phyloP scores from a whole-genome alignment of 2,797 vertebrate species.

The Phoebastria nigripes region DNA sequence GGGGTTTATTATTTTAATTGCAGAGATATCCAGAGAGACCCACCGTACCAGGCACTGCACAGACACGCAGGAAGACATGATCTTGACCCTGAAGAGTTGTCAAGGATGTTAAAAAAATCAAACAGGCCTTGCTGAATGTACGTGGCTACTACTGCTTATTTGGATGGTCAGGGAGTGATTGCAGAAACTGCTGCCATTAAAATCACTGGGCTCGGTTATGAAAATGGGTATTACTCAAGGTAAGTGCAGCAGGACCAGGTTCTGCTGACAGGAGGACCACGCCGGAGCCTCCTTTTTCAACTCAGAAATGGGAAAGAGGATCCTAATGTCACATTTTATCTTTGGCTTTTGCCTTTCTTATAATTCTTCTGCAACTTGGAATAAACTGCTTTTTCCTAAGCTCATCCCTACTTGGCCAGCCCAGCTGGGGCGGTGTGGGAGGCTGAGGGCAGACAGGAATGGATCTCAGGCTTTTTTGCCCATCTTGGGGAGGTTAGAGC shows the following conservation, averaged over 20 bases:
- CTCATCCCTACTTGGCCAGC: neutral
- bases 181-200: neutral
- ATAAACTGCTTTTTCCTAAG: neutral
- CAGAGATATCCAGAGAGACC: neutral
- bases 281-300: neutral
- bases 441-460: neutral
- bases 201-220: neutral
- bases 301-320: neutral
- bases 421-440: fast-evolving
- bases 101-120: neutral
- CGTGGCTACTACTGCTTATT: neutral
- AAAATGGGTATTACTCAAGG: neutral
- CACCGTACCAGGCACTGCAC: neutral
- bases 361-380: neutral
- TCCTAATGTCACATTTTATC: neutral
- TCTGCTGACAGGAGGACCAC: neutral
- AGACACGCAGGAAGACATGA: neutral
- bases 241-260: neutral
- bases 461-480: neutral
- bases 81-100: neutral
- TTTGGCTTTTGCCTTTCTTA: neutral
- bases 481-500: neutral
- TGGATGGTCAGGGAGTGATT: neutral
- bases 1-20: neutral
- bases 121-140: neutral